Evolutionary conservation across 2,113 vertebrate species (phyloP), one percentile per base, ranked within the genome.

Genomic region (Microtus pennsylvanicus): DNA sequence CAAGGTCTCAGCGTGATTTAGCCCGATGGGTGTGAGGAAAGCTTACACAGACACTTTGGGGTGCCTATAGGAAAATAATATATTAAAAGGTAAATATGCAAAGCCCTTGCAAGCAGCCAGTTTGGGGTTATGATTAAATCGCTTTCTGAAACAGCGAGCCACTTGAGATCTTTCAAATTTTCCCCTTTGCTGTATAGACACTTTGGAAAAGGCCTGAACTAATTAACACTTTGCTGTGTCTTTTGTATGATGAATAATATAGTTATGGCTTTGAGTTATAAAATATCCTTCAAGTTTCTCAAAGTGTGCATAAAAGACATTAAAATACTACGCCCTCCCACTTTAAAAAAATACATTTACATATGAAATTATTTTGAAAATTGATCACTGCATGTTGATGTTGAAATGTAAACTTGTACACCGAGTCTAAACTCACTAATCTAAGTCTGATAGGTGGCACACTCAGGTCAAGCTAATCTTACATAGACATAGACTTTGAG

Each of bases 331-430:
- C 30, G 2, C 11, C 24, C 13, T 83, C 28, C n/a, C 33, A n/a
- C 6, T 69, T 86, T 67, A 28, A 7, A 58, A 63, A 74, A 63
- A 42, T 24, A 93, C 45, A 78, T 94, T 13, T 86, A 90, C 87
- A 76, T 94, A 0, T 45, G 82, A 95, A 92, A 81, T 89, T 70
- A 95, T 89, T 97, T 96, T 98, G 96, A 92, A 81, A 88, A 75
- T 91, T 42, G 96, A 70, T 12, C 50, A 69, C 81, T 93, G 28
- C 14, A 42, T 81, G 16, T 30, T 77, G 9, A 77, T 93, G 65
- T 63, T 90, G 81, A 87, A 75, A 87, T 91, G 2, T 65, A 67
- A 93, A 94, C 35, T 69, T 95, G 67, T 95, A 17, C 58, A 82
- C 9, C 88, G 38, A 83, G 7, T 96, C 33, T 81, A 67, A 85